phyloP scores from a whole-genome alignment of 2,797 vertebrate species.

The Microctenopoma stevenorrisi region DNA sequence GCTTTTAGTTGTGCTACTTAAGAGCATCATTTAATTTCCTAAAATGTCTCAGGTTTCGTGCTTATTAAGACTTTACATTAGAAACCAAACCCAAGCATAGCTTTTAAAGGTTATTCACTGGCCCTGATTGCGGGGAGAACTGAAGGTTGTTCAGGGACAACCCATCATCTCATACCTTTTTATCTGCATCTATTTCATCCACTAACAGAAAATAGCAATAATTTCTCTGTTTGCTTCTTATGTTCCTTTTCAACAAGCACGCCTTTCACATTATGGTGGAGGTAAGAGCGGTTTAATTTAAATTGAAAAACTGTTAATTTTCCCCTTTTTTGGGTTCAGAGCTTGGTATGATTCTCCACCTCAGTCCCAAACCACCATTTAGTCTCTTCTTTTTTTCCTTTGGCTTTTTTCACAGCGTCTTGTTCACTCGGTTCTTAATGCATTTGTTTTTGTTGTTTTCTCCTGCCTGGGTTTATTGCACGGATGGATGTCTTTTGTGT shows the following conservation, averaged over 20 bases:
- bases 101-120: constrained; percentile 8
- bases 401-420: constrained; percentile 46
- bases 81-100: background rate
- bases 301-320: constrained; percentile 64
- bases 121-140: constrained; percentile 21
- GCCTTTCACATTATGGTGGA: constrained; percentile 99
- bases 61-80: constrained; percentile 21
- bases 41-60: constrained; percentile 17
- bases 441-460: constrained; percentile 14
- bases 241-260: constrained; percentile 89
- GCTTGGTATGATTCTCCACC: constrained; percentile 62
- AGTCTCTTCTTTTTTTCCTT: constrained; percentile 32
- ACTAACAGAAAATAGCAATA: constrained; percentile 83
- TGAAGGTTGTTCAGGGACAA: constrained; percentile 29
- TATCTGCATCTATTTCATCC: constrained; percentile 80
- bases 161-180: constrained; percentile 35
- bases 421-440: constrained; percentile 45
- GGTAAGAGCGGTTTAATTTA: constrained; percentile 92
- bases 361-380: constrained; percentile 65
- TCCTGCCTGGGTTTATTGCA: constrained; percentile 74
- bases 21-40: constrained; percentile 20
- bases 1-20: constrained; percentile 17
- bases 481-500: constrained; percentile 70
- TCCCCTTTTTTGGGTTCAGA: constrained; percentile 55
- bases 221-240: constrained; percentile 86